Evolutionary conservation across 2,888 invertebrate species (phyloP).

Genomic region (Drosophila diplacantha): DNA sequence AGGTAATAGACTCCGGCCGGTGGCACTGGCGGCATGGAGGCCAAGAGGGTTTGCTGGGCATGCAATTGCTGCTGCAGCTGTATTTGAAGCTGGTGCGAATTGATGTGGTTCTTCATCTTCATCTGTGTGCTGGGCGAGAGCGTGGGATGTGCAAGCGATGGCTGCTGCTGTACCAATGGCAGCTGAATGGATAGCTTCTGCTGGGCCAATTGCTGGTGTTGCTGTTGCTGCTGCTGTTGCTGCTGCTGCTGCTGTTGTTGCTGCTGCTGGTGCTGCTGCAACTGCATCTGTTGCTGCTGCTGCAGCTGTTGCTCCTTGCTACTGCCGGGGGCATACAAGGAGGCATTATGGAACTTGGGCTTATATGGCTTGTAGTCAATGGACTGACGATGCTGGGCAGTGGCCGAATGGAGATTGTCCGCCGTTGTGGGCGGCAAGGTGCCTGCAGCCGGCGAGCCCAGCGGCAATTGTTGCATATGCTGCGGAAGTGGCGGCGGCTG

Average conservation of each 20-base stretch:
- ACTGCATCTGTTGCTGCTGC: slow-evolving; percentile 34
- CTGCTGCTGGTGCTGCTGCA: slow-evolving; percentile 53
- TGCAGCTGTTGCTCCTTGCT: slow-evolving; percentile 43
- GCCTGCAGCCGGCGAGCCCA: slow-evolving; percentile 74
- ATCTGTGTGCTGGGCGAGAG: slow-evolving; percentile 74
- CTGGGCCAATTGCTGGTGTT: slow-evolving; percentile 34
- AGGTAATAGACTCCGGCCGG: slow-evolving; percentile 65
- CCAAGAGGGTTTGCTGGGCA: slow-evolving; percentile 59
- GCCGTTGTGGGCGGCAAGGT: slow-evolving; percentile 67
- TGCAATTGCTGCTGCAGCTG: slow-evolving; percentile 65
- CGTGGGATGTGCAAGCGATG: slow-evolving; percentile 61
- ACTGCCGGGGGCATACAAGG: slow-evolving; percentile 77
- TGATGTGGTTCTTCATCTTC: slow-evolving; percentile 75
- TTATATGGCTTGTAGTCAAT: slow-evolving; percentile 82
- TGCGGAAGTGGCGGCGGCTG: slow-evolving; percentile 59
- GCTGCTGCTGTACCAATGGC: slow-evolving; percentile 33
- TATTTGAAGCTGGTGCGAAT: slow-evolving; percentile 71
- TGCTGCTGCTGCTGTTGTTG: slow-evolving; percentile 42
- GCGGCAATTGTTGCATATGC: slow-evolving; percentile 67
- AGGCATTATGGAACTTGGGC: slow-evolving; percentile 86
- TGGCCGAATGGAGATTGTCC: slow-evolving; percentile 49
- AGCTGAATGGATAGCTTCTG: slow-evolving; percentile 39
- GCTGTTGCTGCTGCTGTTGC: slow-evolving; percentile 31
- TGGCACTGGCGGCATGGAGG: slow-evolving; percentile 48
- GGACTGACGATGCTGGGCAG: slow-evolving; percentile 74